Conservation (phyloP, 92 coral and sea anemone species). For the Porites rus region DNA sequence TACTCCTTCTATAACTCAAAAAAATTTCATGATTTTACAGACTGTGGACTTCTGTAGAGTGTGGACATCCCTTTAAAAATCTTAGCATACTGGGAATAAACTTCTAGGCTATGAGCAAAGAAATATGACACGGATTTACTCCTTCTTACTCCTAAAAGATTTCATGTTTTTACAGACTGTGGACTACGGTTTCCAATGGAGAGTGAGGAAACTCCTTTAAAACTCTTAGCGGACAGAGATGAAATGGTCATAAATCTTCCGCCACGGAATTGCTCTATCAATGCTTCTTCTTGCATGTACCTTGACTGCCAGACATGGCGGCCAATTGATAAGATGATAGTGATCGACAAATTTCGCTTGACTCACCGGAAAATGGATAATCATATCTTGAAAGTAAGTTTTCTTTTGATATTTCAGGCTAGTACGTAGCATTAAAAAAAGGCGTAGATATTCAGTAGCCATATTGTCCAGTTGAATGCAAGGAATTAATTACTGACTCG, state of each 20-base stretch:
- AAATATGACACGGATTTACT: background rate
- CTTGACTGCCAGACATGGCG: constrained; percentile 28
- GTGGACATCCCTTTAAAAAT: too few species aligned
- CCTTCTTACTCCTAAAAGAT: background rate
- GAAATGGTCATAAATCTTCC: background rate
- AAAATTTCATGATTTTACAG: background rate
- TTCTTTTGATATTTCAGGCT: background rate
- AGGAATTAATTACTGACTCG: too few species aligned
- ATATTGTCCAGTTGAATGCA: too few species aligned
- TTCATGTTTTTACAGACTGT: background rate
- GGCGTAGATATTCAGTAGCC: background rate
- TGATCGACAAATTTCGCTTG: constrained; percentile 15
- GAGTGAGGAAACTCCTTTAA: background rate
- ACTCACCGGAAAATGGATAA: background rate
- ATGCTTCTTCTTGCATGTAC: constrained; percentile 5
- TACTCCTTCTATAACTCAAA: background rate
- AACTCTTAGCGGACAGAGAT: constrained; percentile 1
- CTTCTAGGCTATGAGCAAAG: background rate
- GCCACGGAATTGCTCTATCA: background rate
- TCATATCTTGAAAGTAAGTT: constrained; percentile 17
- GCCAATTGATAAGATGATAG: constrained; percentile 4
- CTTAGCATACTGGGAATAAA: too few species aligned
- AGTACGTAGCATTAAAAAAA: background rate
- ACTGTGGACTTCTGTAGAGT: too few species aligned
- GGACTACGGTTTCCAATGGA: constrained; percentile 14